Evolutionary conservation across 2,888 invertebrate species (phyloP).

Genomic region (Drosophila pegasa): DNA sequence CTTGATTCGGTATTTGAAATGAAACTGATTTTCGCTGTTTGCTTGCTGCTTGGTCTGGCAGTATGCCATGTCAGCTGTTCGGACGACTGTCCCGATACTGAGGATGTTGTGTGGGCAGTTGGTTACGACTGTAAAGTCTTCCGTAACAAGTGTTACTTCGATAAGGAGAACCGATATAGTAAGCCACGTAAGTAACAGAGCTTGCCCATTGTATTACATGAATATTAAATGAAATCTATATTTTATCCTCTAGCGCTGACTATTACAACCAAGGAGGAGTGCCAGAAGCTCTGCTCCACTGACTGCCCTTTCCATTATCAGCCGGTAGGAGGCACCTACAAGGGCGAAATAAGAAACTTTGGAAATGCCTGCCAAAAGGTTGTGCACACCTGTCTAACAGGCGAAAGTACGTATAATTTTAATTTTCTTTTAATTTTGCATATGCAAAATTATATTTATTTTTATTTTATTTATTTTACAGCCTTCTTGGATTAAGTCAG

Average conservation of each 20-base stretch:
- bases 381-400: constrained; percentile 54
- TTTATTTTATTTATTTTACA: too few species aligned
- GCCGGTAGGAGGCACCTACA: constrained; percentile 48
- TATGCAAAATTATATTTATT: neutral
- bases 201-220: too few species aligned
- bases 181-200: constrained; percentile 32
- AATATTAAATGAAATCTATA: neutral
- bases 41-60: constrained; percentile 36
- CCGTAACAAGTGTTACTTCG: constrained; percentile 62
- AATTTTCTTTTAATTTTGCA: too few species aligned
- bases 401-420: constrained; percentile 63
- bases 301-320: constrained; percentile 31
- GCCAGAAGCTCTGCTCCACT: constrained; percentile 45
- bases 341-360: constrained; percentile 41
- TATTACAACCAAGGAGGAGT: constrained; percentile 45
- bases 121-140: constrained; percentile 53
- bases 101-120: constrained; percentile 65
- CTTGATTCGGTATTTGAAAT: constrained; percentile 29
- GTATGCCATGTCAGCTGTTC: constrained; percentile 41
- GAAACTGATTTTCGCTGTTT: constrained; percentile 36
- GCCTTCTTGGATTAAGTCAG: constrained; percentile 38
- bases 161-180: constrained; percentile 58
- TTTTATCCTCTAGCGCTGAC: constrained; percentile 37
- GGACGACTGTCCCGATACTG: constrained; percentile 56
- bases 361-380: constrained; percentile 48